Evolutionary conservation across 2,113 vertebrate species (phyloP).

Genomic region (Elephas maximus): DNA sequence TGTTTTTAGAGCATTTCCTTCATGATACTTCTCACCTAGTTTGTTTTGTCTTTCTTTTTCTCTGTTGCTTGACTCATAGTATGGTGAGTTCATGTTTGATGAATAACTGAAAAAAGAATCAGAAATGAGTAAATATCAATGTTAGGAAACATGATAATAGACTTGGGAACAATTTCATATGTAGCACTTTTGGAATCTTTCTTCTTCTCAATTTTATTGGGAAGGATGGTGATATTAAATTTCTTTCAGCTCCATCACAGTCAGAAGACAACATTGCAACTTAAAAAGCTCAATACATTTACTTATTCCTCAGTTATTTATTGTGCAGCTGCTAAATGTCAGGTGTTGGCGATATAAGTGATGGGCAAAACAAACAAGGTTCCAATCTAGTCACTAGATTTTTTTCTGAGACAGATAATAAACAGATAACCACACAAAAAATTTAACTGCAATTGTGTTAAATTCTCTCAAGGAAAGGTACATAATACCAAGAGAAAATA

Average conservation of each 20-base stretch:
- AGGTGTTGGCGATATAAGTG: background rate
- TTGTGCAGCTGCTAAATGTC: constrained; percentile 25
- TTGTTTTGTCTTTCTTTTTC: background rate
- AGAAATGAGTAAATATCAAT: constrained; percentile 1
- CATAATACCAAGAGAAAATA: constrained; percentile 21
- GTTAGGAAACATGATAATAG: constrained; percentile 3
- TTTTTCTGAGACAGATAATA: background rate
- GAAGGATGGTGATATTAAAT: constrained; percentile 5
- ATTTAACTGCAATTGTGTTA: background rate
- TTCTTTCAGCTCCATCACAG: constrained; percentile 35
- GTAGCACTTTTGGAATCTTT: background rate
- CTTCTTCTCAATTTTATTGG: constrained; percentile 49
- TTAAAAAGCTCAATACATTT: background rate
- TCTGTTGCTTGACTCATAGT: background rate
- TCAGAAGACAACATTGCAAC: background rate
- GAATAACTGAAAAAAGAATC: constrained; percentile 14
- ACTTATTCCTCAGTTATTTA: constrained; percentile 22
- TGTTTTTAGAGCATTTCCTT: constrained; percentile 51
- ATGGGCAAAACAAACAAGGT: background rate
- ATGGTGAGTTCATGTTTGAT: background rate
- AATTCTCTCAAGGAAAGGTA: constrained; percentile 9
- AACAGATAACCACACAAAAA: background rate
- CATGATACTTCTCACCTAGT: background rate
- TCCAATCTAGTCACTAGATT: background rate
- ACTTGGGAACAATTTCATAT: constrained; percentile 31